Conservation (phyloP, 2,888 invertebrate species). For the Limnephilus marmoratus region DNA sequence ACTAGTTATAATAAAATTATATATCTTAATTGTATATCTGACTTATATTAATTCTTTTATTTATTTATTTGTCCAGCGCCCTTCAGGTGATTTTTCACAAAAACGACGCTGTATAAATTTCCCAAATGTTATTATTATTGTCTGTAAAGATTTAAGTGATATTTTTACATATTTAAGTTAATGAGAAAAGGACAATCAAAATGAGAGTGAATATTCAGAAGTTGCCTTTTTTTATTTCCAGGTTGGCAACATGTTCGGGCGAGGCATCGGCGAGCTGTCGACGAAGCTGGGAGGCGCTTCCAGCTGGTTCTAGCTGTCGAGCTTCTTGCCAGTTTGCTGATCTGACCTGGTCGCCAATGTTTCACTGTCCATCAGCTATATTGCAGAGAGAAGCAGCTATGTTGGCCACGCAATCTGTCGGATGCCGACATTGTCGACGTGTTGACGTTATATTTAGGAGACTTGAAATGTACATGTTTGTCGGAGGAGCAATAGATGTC, state of each 20-base stretch:
- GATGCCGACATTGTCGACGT: background rate
- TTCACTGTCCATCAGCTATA: background rate
- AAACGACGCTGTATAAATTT: too few relatives aligned
- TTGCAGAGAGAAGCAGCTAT: background rate
- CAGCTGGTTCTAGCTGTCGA: slow-evolving; percentile 85
- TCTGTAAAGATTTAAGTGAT: too few relatives aligned
- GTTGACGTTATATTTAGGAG: slow-evolving; percentile 12
- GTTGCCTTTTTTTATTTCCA: slow-evolving; percentile 70
- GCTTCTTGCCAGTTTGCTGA: background rate
- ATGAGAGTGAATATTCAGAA: background rate
- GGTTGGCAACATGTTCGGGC: slow-evolving; percentile 93
- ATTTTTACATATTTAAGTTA: too few relatives aligned
- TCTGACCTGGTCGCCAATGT: slow-evolving; percentile 7
- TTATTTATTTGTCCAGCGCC: too few relatives aligned
- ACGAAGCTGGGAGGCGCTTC: slow-evolving; percentile 91
- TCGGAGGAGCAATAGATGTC: slow-evolving; percentile 19
- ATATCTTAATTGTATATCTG: too few relatives aligned
- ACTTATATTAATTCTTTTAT: too few relatives aligned
- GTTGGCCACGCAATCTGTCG: background rate
- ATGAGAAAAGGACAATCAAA: too few relatives aligned
- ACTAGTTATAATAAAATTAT: too few relatives aligned
- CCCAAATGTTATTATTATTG: too few relatives aligned
- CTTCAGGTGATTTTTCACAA: too few relatives aligned
- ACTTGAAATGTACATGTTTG: slow-evolving; percentile 14
- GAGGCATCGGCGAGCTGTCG: slow-evolving; percentile 93